Conservation (phyloP, 2,113 vertebrate species). For the Narcine bancroftii region DNA sequence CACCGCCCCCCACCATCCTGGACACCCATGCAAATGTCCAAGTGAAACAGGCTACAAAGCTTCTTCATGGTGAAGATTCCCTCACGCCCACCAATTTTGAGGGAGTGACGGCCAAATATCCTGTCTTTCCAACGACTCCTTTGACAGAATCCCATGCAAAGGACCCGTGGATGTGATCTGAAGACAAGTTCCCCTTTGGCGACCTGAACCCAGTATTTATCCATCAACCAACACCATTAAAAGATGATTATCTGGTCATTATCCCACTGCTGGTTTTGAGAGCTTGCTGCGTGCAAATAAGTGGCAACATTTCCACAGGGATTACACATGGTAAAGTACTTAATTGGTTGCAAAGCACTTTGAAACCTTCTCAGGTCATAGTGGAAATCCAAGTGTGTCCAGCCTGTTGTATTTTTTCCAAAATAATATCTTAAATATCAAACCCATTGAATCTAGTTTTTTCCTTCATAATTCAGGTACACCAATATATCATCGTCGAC, state of each 20-base stretch:
- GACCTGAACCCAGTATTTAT: too few relatives aligned
- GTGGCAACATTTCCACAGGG: background rate
- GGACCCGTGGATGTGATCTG: background rate
- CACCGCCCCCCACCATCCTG: too few relatives aligned
- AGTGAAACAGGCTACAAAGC: background rate
- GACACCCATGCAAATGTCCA: too few relatives aligned
- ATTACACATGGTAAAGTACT: background rate
- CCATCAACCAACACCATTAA: too few relatives aligned
- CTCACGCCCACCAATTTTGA: background rate
- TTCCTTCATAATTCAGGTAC: background rate
- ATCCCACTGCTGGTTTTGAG: background rate
- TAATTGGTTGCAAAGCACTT: background rate
- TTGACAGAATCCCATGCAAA: background rate
- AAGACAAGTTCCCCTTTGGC: too few relatives aligned
- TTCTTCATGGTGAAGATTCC: background rate
- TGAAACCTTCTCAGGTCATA: background rate
- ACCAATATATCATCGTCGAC: background rate
- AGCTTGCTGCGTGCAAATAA: background rate
- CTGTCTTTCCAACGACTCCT: background rate
- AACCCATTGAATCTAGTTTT: background rate
- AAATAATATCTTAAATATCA: background rate
- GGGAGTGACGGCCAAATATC: background rate
- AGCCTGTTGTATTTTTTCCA: background rate
- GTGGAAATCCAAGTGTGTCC: background rate
- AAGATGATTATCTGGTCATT: too few relatives aligned